A percentile compares a stretch with the other conserved stretches of the same genome.
These are phyloP conservation scores for Sebastes alutus DNA, from an alignment of 2,797 vertebrate genomes.

Conservation along the genomic window DNA sequence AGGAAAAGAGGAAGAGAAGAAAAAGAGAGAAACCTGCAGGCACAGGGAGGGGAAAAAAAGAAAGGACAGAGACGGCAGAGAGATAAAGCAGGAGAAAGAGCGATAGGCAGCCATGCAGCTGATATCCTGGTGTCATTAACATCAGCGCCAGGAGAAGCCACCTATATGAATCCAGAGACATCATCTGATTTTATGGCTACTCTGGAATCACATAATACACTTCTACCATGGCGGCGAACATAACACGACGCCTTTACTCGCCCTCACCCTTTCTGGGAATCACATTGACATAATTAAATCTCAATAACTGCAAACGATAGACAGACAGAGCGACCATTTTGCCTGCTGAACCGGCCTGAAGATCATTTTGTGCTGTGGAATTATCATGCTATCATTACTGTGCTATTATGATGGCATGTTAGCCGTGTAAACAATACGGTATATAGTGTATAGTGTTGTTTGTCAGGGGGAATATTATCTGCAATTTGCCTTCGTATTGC, in stretches of 20 bases:
- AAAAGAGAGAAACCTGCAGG: conserved; percentile 12
- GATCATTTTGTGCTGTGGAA: conserved; percentile 53
- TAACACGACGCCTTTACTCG: conserved; percentile 36
- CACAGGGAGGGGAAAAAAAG: neutral
- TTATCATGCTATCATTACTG: conserved; percentile 53
- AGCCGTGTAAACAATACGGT: conserved; percentile 50
- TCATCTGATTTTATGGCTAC: conserved; percentile 58
- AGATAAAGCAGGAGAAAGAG: conserved; percentile 36
- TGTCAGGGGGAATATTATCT: conserved; percentile 48
- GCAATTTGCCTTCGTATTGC: conserved; percentile 61
- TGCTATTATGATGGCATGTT: conserved; percentile 51
- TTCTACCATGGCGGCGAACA: conserved; percentile 33
- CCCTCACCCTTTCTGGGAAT: conserved; percentile 53
- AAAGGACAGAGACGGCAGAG: conserved; percentile 10
- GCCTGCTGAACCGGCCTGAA: conserved; percentile 18
- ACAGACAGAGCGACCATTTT: conserved; percentile 29
- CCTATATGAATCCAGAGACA: conserved; percentile 47
- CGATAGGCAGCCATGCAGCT: conserved; percentile 30
- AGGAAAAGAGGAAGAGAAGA: neutral
- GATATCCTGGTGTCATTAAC: conserved; percentile 61
- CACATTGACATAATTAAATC: conserved; percentile 56
- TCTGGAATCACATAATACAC: conserved; percentile 52
- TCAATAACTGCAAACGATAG: conserved; percentile 46
- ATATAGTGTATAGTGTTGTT: conserved; percentile 25
- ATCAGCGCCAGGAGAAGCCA: conserved; percentile 29